These are phyloP conservation scores for Bathynomus jamesi DNA, from an alignment of 1,140 invertebrate species.

Conservation along the genomic window DNA sequence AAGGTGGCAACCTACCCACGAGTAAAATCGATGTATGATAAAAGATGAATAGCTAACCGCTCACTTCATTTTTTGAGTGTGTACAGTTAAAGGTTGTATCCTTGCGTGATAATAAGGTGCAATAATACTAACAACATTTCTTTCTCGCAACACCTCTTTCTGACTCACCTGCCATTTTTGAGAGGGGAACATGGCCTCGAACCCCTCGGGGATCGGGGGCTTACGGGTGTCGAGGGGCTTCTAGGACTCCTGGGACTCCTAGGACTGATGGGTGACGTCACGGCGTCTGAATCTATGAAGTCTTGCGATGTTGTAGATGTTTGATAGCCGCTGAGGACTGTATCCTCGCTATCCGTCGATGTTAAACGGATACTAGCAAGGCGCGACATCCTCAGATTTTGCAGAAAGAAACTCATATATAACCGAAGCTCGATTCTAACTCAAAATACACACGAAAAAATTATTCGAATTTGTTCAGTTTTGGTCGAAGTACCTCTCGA, in stretches of 20 bases:
- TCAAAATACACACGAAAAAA: no score
- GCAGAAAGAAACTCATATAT: neutral
- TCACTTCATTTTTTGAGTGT: no score
- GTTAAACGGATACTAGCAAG: conserved; percentile 26
- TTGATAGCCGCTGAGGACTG: conserved; percentile 22
- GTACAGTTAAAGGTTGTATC: no score
- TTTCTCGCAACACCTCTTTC: neutral
- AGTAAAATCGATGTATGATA: no score
- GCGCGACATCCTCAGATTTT: conserved; percentile 15
- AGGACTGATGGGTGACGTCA: conserved; percentile 22
- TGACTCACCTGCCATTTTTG: conserved; percentile 1
- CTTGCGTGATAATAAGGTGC: no score
- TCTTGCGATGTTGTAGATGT: conserved; percentile 30
- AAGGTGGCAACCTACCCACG: no score
- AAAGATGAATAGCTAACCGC: no score
- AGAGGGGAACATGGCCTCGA: conserved; percentile 31
- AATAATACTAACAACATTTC: no score
- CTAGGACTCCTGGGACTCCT: conserved; percentile 20
- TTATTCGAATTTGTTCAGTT: no score
- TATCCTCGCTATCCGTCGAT: conserved; percentile 24
- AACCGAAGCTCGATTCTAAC: no score
- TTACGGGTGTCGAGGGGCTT: conserved; percentile 19
- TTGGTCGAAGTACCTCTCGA: no score
- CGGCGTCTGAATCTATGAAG: conserved; percentile 21
- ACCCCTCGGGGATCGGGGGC: conserved; percentile 18